These are phyloP conservation scores for Hydropsyche betteni DNA, from an alignment of 2,888 invertebrate species.

Conservation along the genomic window DNA sequence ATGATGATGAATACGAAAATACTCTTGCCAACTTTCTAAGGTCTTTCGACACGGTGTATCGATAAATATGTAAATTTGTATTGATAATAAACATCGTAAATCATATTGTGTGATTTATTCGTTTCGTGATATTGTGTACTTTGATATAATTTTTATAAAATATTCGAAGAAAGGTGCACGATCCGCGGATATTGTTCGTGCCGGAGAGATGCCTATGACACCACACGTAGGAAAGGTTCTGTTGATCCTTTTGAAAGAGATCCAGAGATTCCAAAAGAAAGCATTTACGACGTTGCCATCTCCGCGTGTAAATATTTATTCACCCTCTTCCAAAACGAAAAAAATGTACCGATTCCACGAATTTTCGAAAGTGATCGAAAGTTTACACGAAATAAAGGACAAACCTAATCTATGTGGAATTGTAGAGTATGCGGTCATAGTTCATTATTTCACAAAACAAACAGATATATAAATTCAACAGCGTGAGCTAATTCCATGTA, in stretches of 20 bases:
- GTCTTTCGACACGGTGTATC: too few species aligned
- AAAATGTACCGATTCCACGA: neutral
- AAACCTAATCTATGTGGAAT: neutral
- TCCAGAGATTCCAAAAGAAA: slow-evolving; percentile 21
- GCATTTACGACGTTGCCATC: slow-evolving; percentile 17
- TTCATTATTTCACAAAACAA: neutral
- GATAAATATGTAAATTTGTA: too few species aligned
- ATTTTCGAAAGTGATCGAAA: slow-evolving; percentile 6
- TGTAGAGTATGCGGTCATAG: slow-evolving; percentile 3
- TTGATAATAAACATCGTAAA: too few species aligned
- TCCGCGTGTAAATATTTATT: too few species aligned
- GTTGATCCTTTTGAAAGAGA: slow-evolving; percentile 15
- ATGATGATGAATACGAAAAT: too few species aligned
- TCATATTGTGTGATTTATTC: too few species aligned
- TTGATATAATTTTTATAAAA: too few species aligned
- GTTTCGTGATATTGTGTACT: too few species aligned
- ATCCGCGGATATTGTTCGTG: slow-evolving; percentile 8
- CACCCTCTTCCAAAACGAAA: too few species aligned
- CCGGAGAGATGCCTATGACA: slow-evolving; percentile 23
- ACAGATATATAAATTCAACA: too few species aligned
- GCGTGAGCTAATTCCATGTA: too few species aligned
- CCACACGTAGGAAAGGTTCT: slow-evolving; percentile 13
- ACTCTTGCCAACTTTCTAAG: too few species aligned
- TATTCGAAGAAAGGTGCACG: neutral
- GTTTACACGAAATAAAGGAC: neutral